A percentile compares a stretch with the other conserved stretches of the same genome.
phyloP scores from a whole-genome alignment of 1,140 invertebrate species.

The Anastrepha ludens region DNA sequence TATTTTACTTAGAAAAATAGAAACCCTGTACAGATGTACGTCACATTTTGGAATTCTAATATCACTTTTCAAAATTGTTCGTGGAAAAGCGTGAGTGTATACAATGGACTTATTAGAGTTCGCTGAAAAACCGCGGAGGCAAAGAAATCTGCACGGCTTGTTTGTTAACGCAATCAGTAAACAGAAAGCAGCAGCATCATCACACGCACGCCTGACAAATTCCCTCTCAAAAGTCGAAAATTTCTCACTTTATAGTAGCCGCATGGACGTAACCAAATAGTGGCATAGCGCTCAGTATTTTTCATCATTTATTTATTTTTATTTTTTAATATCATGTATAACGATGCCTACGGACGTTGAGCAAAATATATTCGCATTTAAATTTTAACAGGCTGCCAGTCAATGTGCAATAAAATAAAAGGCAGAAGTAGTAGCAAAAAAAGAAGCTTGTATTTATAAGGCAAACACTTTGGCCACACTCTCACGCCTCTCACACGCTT shows the following conservation, averaged over 20 bases:
- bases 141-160: background rate
- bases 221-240: background rate
- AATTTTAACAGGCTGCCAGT: slow-evolving; percentile 32
- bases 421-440: background rate
- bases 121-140: background rate
- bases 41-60: too few species aligned
- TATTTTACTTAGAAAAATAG: too few species aligned
- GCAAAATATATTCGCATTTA: background rate
- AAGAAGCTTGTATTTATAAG: background rate
- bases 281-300: background rate
- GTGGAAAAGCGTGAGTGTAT: background rate
- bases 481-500: background rate
- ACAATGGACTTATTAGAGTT: background rate
- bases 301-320: background rate
- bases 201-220: background rate
- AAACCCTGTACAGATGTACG: too few species aligned
- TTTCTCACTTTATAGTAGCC: background rate
- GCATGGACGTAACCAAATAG: background rate
- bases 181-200: background rate
- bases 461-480: background rate
- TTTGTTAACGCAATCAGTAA: background rate
- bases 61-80: too few species aligned
- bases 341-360: background rate
- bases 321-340: background rate
- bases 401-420: background rate